Conservation (phyloP, 2,113 vertebrate genomes). For the Sapajus apella region DNA sequence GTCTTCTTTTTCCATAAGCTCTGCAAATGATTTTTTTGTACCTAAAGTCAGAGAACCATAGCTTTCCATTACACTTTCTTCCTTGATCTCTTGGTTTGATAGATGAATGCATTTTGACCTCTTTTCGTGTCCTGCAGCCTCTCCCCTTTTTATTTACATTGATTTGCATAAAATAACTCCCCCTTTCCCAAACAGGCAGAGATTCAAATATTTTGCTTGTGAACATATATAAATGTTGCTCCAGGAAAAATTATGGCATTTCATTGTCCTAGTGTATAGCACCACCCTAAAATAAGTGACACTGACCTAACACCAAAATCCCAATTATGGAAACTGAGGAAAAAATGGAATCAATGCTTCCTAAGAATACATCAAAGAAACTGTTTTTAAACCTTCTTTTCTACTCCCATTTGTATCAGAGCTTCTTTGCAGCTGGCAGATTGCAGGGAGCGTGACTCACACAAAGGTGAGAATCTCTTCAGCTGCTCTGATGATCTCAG, state of each 20-base stretch:
- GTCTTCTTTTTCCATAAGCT: neutral
- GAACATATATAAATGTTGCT: neutral
- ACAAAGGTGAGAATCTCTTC: neutral
- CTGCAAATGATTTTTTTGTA: neutral
- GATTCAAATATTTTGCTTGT: neutral
- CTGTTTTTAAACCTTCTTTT: neutral
- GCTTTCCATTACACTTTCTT: neutral
- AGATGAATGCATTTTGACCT: neutral
- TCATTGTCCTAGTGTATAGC: neutral
- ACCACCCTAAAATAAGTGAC: neutral
- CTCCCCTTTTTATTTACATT: accelerated
- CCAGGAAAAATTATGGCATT: neutral
- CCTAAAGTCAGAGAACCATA: neutral
- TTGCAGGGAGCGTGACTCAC: neutral
- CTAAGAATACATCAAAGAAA: neutral
- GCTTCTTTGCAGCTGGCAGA: neutral
- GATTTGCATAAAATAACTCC: neutral
- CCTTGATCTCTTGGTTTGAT: neutral
- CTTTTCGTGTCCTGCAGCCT: neutral
- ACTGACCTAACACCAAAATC: neutral
- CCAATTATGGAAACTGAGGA: neutral
- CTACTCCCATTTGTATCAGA: neutral
- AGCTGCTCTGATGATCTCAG: neutral
- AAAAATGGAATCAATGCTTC: neutral
- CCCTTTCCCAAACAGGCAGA: neutral